A percentile compares a stretch with the other conserved stretches of the same genome.
phyloP scores from a whole-genome alignment of 2,888 invertebrate genomes.

The Odontothrips loti region DNA sequence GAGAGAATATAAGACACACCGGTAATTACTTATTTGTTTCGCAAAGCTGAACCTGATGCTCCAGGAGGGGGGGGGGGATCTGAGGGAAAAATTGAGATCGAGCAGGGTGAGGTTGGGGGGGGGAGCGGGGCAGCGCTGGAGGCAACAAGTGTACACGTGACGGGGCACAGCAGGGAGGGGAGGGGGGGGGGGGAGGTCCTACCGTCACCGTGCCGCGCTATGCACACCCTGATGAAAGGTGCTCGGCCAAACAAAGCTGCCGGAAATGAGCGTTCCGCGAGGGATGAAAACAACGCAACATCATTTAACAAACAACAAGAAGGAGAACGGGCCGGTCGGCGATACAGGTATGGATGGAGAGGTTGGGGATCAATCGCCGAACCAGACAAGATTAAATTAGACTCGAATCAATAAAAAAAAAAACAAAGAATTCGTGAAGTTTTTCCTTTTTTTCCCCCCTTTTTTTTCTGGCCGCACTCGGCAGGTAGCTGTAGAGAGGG shows the following conservation, averaged over 20 bases:
- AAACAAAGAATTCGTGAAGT: not conserved
- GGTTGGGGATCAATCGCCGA: too few relatives aligned
- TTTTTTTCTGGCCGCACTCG: too few relatives aligned
- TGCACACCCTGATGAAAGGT: not conserved
- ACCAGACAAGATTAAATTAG: not conserved
- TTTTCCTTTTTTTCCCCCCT: not conserved
- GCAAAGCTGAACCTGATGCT: not conserved
- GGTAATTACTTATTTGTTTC: not conserved
- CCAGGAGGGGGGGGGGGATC: not conserved
- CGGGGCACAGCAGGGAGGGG: too few relatives aligned
- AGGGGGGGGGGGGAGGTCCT: not conserved
- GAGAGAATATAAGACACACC: not conserved
- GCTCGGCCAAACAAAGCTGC: conserved; percentile 6
- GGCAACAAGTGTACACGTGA: not conserved
- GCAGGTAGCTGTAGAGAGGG: too few relatives aligned
- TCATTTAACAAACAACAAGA: conserved; percentile 8
- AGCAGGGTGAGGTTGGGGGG: not conserved
- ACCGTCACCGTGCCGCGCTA: not conserved
- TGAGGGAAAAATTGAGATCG: too few relatives aligned
- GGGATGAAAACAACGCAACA: conserved; percentile 29
- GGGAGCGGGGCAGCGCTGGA: not conserved
- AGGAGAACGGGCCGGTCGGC: not conserved
- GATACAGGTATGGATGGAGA: not conserved
- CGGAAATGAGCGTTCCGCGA: not conserved
- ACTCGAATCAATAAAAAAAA: not conserved